These are phyloP conservation scores for Dipodomys merriami DNA, from an alignment of 2,113 vertebrate genomes.

Conservation along the genomic window DNA sequence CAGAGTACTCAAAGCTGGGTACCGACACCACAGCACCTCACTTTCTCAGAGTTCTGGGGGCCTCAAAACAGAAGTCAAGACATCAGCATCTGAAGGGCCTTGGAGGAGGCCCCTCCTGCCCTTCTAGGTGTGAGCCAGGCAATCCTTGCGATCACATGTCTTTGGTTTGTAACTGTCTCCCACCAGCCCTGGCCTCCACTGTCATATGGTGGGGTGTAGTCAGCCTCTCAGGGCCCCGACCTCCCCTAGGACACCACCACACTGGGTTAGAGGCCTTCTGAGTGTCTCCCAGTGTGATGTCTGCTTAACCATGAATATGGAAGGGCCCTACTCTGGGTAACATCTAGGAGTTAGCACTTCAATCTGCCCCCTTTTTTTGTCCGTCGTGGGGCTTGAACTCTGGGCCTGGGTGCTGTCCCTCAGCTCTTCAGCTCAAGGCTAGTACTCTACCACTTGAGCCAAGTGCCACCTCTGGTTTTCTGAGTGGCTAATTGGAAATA, in stretches of 20 bases:
- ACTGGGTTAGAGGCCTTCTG: background rate
- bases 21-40: background rate
- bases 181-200: background rate
- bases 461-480: too few species aligned
- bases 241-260: background rate
- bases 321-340: background rate
- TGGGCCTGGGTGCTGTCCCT: too few species aligned
- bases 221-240: background rate
- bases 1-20: background rate
- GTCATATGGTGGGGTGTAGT: background rate
- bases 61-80: background rate
- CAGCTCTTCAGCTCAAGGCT: too few species aligned
- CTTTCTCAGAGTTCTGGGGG: background rate
- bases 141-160: too few species aligned
- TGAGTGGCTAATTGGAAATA: too few species aligned
- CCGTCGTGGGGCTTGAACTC: too few species aligned
- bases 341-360: background rate
- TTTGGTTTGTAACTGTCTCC: background rate
- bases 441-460: too few species aligned
- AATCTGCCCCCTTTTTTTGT: background rate
- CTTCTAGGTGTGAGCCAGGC: background rate
- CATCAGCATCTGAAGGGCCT: background rate
- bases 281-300: background rate
- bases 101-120: background rate
- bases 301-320: background rate